These are phyloP conservation scores for Clivina fossor DNA, from an alignment of 2,888 invertebrate species.

Conservation along the genomic window DNA sequence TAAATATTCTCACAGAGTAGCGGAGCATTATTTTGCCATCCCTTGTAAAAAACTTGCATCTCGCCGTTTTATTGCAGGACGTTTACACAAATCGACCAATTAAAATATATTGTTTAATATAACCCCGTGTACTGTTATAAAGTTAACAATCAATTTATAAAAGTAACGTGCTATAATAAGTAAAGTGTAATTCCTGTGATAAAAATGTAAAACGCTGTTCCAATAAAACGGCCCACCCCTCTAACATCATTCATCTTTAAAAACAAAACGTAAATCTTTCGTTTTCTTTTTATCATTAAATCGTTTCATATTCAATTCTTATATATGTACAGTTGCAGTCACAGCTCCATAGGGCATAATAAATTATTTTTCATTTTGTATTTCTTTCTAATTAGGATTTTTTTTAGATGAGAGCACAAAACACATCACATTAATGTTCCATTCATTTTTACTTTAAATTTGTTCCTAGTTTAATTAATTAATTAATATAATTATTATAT, in stretches of 20 bases:
- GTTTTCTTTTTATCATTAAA: too few species aligned
- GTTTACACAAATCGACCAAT: constrained; percentile 5
- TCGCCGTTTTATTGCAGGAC: constrained; percentile 35
- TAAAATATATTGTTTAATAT: too few species aligned
- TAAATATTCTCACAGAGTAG: constrained; percentile 45
- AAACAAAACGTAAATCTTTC: too few species aligned
- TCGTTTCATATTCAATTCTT: too few species aligned
- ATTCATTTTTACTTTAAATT: constrained; percentile 23
- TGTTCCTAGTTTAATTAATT: constrained; percentile 39
- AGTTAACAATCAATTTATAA: constrained; percentile 1
- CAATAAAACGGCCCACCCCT: constrained; percentile 8
- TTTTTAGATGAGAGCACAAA: constrained; percentile 31
- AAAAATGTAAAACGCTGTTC: too few species aligned
- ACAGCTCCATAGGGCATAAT: constrained; percentile 49
- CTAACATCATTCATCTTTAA: constrained; percentile 20
- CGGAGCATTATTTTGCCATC: constrained; percentile 52
- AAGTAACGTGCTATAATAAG: background rate
- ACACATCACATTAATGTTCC: constrained; percentile 29
- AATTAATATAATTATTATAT: constrained; percentile 37
- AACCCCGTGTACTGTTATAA: too few species aligned
- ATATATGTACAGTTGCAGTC: constrained; percentile 50
- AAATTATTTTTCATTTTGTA: constrained; percentile 31
- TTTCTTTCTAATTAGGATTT: too few species aligned
- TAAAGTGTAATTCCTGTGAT: too few species aligned
- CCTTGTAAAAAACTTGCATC: constrained; percentile 43